These are phyloP conservation scores for Typhlomys cinereus DNA, from an alignment of 2,113 vertebrate genomes.

Conservation along the genomic window DNA sequence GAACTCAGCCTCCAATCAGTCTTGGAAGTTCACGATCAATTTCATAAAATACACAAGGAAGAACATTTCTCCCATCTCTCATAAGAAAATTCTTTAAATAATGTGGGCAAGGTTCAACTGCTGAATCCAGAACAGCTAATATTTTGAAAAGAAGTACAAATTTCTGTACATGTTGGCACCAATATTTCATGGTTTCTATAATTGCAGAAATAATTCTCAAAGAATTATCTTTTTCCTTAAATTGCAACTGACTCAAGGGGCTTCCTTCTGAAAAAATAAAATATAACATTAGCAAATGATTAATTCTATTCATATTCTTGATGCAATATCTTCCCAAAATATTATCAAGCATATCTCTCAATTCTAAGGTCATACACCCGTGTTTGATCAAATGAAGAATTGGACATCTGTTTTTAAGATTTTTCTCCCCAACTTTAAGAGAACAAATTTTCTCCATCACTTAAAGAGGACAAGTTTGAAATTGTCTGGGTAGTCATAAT, in stretches of 20 bases:
- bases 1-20: conserved; percentile 93
- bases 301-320: conserved; percentile 1
- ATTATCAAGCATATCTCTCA: not conserved
- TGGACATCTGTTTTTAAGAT: conserved; percentile 37
- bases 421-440: conserved; percentile 40
- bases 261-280: conserved; percentile 78
- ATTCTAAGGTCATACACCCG: not conserved
- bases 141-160: conserved; percentile 92
- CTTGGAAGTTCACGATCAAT: conserved; percentile 93
- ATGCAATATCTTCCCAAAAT: conserved; percentile 17
- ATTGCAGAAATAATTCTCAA: conserved; percentile 92
- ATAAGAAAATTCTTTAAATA: conserved; percentile 94
- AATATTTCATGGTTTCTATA: conserved; percentile 94
- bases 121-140: conserved; percentile 95
- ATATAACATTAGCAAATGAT: conserved; percentile 40
- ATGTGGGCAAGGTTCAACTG: conserved; percentile 89
- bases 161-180: conserved; percentile 91
- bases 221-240: conserved; percentile 85
- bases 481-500: not conserved
- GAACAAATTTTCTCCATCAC: not conserved
- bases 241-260: conserved; percentile 78
- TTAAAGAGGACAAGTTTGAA: not conserved
- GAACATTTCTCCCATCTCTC: conserved; percentile 90
- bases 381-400: conserved; percentile 18
- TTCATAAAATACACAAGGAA: conserved; percentile 95